Conservation (phyloP, 2,113 vertebrate species). For the Gobiocypris rarus region DNA sequence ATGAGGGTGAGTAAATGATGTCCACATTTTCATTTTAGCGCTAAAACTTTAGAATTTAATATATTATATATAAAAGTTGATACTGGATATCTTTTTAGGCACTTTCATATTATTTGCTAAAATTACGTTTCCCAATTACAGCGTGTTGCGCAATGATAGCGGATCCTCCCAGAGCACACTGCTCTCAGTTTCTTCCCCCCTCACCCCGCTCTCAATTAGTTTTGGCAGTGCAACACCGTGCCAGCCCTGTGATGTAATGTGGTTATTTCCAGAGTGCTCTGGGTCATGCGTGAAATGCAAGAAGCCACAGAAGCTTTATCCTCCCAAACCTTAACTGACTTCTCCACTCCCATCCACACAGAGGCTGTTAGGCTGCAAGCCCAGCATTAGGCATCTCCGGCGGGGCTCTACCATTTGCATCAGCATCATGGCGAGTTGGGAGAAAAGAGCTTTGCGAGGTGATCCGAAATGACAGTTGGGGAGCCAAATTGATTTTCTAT, state of each 20-base stretch:
- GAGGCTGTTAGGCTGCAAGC: constrained; percentile 24
- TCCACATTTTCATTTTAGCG: no score
- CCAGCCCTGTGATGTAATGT: constrained; percentile 33
- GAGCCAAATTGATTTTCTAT: constrained; percentile 74
- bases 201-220: constrained; percentile 10
- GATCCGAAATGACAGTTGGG: constrained; percentile 73
- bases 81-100: no score
- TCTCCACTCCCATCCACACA: constrained; percentile 13
- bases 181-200: not conserved
- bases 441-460: constrained; percentile 61
- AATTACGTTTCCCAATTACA: not conserved
- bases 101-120: not conserved
- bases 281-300: constrained; percentile 43
- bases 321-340: constrained; percentile 29
- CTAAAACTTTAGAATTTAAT: no score
- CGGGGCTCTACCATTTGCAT: constrained; percentile 37
- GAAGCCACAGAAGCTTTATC: constrained; percentile 31
- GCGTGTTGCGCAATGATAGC: not conserved
- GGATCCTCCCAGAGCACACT: not conserved
- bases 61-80: no score
- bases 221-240: constrained; percentile 3
- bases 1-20: no score
- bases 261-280: constrained; percentile 28
- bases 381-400: constrained; percentile 26
- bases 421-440: constrained; percentile 24